phyloP scores from a whole-genome alignment of 2,888 invertebrate species.

The Neuroscelio doddi region DNA sequence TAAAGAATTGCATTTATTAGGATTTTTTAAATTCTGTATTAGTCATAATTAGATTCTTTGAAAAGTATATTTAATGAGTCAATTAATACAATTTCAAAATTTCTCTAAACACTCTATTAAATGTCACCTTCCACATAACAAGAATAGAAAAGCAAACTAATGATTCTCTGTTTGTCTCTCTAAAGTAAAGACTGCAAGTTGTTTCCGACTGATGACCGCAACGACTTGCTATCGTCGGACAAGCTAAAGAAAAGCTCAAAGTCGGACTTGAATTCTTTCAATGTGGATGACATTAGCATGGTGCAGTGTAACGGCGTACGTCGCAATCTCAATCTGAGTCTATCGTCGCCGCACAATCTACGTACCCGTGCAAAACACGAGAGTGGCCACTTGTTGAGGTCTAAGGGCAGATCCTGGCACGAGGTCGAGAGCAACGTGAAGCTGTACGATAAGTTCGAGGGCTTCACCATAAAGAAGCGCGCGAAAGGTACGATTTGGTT shows the following conservation, averaged over 20 bases:
- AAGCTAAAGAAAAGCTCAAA: conserved; percentile 55
- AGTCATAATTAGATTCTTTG: too few relatives aligned
- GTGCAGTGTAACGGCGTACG: conserved; percentile 69
- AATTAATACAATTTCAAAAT: too few relatives aligned
- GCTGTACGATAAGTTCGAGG: conserved; percentile 65
- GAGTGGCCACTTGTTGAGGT: conserved; percentile 67
- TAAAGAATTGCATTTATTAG: too few relatives aligned
- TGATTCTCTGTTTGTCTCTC: conserved; percentile 14
- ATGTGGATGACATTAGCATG: conserved; percentile 64
- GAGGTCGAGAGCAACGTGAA: conserved; percentile 57
- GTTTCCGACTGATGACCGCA: conserved; percentile 62
- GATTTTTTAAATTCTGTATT: too few relatives aligned
- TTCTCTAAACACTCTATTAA: too few relatives aligned
- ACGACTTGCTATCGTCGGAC: conserved; percentile 54
- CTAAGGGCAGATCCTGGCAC: conserved; percentile 66
- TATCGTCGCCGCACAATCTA: conserved; percentile 66
- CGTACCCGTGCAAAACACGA: conserved; percentile 68
- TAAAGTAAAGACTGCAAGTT: conserved; percentile 62
- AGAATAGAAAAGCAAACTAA: too few relatives aligned
- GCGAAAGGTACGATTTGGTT: conserved; percentile 70
- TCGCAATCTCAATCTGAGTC: conserved; percentile 63
- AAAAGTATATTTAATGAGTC: too few relatives aligned
- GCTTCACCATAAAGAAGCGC: conserved; percentile 67
- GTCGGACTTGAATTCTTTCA: conserved; percentile 54
- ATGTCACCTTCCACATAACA: too few relatives aligned